phyloP scores from a whole-genome alignment of 2,113 vertebrate species.

The Clupea harengus region DNA sequence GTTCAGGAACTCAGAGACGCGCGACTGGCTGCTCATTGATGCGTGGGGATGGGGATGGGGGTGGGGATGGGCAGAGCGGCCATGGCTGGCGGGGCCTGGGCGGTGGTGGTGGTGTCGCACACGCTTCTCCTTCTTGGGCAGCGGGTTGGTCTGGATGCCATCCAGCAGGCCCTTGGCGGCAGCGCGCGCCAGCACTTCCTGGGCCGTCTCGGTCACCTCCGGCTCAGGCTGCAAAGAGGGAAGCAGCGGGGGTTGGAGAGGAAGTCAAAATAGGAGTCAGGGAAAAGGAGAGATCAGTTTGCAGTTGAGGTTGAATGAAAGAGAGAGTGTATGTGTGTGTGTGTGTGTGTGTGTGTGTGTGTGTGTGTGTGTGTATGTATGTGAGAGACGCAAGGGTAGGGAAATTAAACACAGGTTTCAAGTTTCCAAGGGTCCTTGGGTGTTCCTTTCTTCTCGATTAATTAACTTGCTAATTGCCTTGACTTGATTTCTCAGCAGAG shows the following conservation, averaged over 20 bases:
- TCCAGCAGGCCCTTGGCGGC: conserved; percentile 74
- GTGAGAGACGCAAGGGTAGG: background rate
- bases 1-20: conserved; percentile 54
- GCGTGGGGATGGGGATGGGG: background rate
- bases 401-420: background rate
- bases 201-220: conserved; percentile 55
- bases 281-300: background rate
- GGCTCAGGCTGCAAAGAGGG: conserved; percentile 64
- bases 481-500: conserved; percentile 8
- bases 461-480: conserved; percentile 14
- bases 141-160: conserved; percentile 55
- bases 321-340: background rate
- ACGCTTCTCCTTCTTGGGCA: conserved; percentile 58
- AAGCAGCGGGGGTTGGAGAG: background rate
- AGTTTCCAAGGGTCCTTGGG: conserved; percentile 4
- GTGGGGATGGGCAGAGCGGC: background rate
- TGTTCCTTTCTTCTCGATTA: background rate
- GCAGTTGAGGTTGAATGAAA: background rate
- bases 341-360: background rate
- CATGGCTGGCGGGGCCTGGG: conserved; percentile 36
- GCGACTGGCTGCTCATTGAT: conserved; percentile 39
- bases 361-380: background rate
- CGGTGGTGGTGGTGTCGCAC: background rate
- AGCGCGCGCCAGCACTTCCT: conserved; percentile 74
- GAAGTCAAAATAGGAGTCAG: background rate